Conservation (phyloP, 2,797 vertebrate species). For the Poecilia picta region DNA sequence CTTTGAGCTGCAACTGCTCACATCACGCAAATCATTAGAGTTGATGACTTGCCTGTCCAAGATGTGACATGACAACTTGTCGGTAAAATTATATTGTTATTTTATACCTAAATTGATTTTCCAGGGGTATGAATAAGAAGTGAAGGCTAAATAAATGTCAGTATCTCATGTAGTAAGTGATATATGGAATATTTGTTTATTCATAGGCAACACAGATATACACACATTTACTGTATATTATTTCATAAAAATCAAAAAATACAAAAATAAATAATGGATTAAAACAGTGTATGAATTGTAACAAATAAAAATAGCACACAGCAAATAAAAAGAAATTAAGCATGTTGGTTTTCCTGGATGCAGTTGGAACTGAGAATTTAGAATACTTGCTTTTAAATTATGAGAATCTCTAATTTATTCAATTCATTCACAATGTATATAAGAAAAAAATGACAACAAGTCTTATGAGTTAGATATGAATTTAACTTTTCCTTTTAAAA, state of each 20-base stretch:
- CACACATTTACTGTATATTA: neutral
- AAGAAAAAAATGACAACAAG: neutral
- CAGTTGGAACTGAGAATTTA: neutral
- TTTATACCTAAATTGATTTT: neutral
- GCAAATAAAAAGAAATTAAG: constrained; percentile 17
- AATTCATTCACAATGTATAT: neutral
- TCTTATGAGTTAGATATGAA: neutral
- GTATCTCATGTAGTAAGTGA: neutral
- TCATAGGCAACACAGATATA: constrained; percentile 42
- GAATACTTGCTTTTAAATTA: neutral
- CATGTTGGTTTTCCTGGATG: neutral
- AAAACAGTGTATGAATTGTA: neutral
- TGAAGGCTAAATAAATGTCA: neutral
- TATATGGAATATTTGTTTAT: constrained; percentile 37
- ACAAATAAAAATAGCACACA: constrained; percentile 28
- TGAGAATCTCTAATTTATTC: neutral
- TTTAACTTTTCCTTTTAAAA: neutral
- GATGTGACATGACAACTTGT: neutral
- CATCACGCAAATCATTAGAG: neutral
- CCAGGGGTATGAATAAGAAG: neutral
- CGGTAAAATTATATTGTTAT: neutral
- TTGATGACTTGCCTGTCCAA: neutral
- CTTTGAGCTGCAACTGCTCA: neutral
- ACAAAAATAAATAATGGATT: neutral
- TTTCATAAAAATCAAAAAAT: neutral